Evolutionary conservation across 1,140 invertebrate species (phyloP).

Genomic region (Drosophila lini): DNA sequence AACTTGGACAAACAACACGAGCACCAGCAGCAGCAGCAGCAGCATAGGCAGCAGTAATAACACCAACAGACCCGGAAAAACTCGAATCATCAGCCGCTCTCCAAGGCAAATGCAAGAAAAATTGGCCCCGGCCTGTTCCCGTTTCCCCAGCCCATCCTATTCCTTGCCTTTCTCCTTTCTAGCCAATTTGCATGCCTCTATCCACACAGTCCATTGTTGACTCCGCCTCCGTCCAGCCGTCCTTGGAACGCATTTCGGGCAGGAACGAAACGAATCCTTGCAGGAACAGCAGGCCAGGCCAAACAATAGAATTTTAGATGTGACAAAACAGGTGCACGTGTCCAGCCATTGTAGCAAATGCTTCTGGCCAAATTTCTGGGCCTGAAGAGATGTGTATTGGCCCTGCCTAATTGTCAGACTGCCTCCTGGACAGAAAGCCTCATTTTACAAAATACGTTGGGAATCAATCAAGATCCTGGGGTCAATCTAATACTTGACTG

Average conservation of each 20-base stretch:
- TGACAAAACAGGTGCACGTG: conserved; percentile 64
- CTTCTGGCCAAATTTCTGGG: conserved; percentile 9
- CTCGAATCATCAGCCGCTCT: conserved; percentile 25
- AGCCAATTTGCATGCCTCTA: conserved; percentile 56
- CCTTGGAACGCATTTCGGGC: conserved; percentile 51
- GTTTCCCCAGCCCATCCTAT: conserved; percentile 1
- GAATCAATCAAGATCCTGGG: conserved; percentile 32
- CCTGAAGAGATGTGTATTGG: conserved; percentile 16
- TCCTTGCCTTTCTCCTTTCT: conserved; percentile 1
- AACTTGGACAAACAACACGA: conserved; percentile 79
- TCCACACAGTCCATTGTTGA: conserved; percentile 51
- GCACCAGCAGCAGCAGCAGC: conserved; percentile 25
- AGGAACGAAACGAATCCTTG: conserved; percentile 46
- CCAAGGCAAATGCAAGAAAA: conserved; percentile 56
- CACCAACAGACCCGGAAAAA: conserved; percentile 36
- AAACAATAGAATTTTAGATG: conserved; percentile 80
- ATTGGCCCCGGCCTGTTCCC: conserved; percentile 42
- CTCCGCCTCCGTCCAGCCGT: conserved; percentile 22
- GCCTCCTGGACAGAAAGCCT: conserved; percentile 4
- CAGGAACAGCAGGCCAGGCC: conserved; percentile 21
- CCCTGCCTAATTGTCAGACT: conserved; percentile 41
- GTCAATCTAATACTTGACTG: conserved; percentile 21
- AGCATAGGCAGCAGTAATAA: conserved; percentile 21
- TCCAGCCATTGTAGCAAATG: conserved; percentile 28
- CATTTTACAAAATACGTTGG: conserved; percentile 19